Conservation (phyloP, 2,113 vertebrate genomes). For the Hemichromis elongatus region DNA sequence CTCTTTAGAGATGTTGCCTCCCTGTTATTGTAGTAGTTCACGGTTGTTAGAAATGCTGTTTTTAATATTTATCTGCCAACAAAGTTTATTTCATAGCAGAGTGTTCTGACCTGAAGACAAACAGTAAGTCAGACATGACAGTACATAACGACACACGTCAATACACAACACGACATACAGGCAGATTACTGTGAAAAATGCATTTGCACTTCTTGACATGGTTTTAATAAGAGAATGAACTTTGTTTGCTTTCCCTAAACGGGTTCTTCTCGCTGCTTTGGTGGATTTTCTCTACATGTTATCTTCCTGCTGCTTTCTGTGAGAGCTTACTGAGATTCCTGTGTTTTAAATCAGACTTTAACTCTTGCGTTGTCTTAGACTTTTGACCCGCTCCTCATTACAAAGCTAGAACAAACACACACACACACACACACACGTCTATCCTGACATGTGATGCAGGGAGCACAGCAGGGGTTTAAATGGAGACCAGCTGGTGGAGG, state of each 20-base stretch:
- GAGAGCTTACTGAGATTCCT: not conserved
- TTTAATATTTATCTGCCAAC: no score
- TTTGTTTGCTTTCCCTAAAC: not conserved
- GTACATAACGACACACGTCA: not conserved
- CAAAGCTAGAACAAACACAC: not conserved
- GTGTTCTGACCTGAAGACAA: not conserved
- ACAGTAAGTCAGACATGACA: not conserved
- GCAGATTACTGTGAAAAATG: not conserved
- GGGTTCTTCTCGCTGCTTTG: not conserved
- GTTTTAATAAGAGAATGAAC: not conserved
- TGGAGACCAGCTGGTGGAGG: conserved; percentile 63
- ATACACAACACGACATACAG: not conserved
- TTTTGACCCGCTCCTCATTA: not conserved
- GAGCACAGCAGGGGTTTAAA: conserved; percentile 45
- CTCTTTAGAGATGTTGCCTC: no score
- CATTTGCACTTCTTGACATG: not conserved
- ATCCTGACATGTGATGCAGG: not conserved
- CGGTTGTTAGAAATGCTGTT: no score
- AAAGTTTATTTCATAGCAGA: not conserved
- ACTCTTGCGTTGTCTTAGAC: not conserved
- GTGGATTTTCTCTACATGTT: not conserved
- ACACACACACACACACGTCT: not conserved
- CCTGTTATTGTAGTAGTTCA: no score
- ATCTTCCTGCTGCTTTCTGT: not conserved
- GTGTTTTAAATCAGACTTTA: not conserved